Evolutionary conservation across 2,888 invertebrate genomes (phyloP), one percentile per base, ranked within the genome.

Genomic region (Emmelina monodactyla): DNA sequence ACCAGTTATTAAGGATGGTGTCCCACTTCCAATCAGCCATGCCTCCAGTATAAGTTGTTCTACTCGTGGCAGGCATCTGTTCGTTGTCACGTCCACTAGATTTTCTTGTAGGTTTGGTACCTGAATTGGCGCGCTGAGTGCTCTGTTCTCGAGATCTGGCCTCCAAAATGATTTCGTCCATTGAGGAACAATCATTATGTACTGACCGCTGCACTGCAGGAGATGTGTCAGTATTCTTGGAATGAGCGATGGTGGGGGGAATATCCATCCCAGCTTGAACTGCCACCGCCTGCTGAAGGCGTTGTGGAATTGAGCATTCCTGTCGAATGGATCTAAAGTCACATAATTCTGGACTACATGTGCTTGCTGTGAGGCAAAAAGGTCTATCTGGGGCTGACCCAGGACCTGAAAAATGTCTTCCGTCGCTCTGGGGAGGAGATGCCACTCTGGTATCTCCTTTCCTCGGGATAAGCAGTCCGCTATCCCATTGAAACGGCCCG

Each of bases 351-450:
- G 28, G 2, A 45, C 45, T 10, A 47, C 41, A 33, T 40, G 36
- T 6, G 41, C 40, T 5, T 13, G 31, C 16, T 16, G 6, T 11
- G 45, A 44, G 1, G 42, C 45, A 16, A 46, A 46, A 0, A 46
- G 38, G 33, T 46, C 45, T 38, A 48, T 31, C 2, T 38, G 35
- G 9, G 47, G 45, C 2, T 6, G 22, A 2, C 44, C 44, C 41
- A 46, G 46, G 5, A 1, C 16, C 7, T 22, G 11, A 38, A 47
- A 47, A n/a, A 47, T 15, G 15, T 5, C 33, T n/a, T 19, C 10
- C 5, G 45, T 44, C 22, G 35, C 43, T 13, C 32, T 28, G 14
- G 25, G 2, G n/a, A 13, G 19, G 2, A 46, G 42, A 35, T 45
- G 44, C 48, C 44, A 46, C 16, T 44, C 42, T 10, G 22, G 22